Evolutionary conservation across 2,888 invertebrate species (phyloP).

Genomic region (Phrixothrix hirtus): DNA sequence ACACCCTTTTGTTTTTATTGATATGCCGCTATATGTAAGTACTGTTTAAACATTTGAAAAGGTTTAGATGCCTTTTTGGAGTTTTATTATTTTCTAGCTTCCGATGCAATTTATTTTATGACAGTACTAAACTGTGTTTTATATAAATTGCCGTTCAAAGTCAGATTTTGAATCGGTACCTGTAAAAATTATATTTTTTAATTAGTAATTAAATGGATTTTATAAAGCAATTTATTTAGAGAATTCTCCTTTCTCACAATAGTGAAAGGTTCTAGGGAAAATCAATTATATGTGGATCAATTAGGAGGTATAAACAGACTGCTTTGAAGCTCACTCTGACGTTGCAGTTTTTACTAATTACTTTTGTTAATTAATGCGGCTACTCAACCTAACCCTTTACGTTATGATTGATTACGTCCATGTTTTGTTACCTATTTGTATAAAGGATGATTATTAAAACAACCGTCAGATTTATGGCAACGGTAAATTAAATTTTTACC

Average conservation of each 20-base stretch:
- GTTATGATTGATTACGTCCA: conserved; percentile 26
- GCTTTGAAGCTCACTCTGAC: conserved; percentile 25
- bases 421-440: conserved; percentile 18
- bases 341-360: conserved; percentile 35
- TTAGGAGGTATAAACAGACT: conserved; percentile 16
- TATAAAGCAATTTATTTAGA: conserved; percentile 19
- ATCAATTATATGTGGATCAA: conserved; percentile 20
- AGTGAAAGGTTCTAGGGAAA: conserved; percentile 1
- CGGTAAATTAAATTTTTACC: no score
- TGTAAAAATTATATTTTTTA: conserved; percentile 20
- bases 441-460: conserved; percentile 21
- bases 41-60: conserved; percentile 18
- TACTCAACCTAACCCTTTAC: conserved; percentile 22
- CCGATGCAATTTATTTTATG: conserved; percentile 12
- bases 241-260: conserved; percentile 16
- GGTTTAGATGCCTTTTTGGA: conserved; percentile 5
- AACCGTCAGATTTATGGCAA: no score
- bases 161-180: neutral
- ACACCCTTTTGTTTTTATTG: conserved; percentile 39
- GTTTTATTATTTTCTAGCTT: conserved; percentile 2
- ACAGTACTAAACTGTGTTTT: conserved; percentile 19
- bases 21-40: conserved; percentile 26
- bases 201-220: conserved; percentile 27
- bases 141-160: conserved; percentile 4
- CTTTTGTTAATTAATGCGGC: conserved; percentile 36